phyloP scores from a whole-genome alignment of 2,888 invertebrate genomes.

The Nephrotoma guestfalica region DNA sequence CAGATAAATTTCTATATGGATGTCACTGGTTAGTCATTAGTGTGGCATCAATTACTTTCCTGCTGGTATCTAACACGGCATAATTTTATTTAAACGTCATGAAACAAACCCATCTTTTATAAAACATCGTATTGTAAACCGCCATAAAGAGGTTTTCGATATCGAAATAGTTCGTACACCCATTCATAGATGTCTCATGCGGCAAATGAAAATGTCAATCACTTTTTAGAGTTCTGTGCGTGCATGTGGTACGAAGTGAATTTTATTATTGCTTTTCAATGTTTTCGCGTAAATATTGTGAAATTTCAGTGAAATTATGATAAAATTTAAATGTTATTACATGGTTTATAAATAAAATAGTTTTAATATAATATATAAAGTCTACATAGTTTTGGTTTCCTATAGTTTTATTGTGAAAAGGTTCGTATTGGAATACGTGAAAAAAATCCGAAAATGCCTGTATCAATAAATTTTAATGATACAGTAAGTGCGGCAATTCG shows the following conservation, averaged over 20 bases:
- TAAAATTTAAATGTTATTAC: background rate
- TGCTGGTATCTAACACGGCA: too few relatives aligned
- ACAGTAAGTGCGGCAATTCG: conserved; percentile 29
- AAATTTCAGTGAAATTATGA: background rate
- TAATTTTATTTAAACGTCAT: too few relatives aligned
- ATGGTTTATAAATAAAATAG: background rate
- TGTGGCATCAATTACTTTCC: too few relatives aligned
- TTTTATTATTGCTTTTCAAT: background rate
- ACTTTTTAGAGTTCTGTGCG: background rate
- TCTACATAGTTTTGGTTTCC: background rate
- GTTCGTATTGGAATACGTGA: background rate
- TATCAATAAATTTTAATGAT: conserved; percentile 21
- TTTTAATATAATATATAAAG: background rate
- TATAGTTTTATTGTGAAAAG: background rate
- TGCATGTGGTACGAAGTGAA: conserved; percentile 2
- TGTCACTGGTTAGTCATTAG: too few relatives aligned
- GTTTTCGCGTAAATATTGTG: conserved; percentile 2
- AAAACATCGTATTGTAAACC: too few relatives aligned
- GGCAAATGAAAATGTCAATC: background rate
- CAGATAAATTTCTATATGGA: too few relatives aligned
- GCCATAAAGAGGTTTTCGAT: background rate
- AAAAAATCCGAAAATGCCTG: conserved; percentile 21
- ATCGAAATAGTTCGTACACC: background rate
- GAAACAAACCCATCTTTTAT: too few relatives aligned
- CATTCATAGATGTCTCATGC: background rate